Evolutionary conservation across 2,797 vertebrate species (phyloP).

Genomic region (Furcifer pardalis): DNA sequence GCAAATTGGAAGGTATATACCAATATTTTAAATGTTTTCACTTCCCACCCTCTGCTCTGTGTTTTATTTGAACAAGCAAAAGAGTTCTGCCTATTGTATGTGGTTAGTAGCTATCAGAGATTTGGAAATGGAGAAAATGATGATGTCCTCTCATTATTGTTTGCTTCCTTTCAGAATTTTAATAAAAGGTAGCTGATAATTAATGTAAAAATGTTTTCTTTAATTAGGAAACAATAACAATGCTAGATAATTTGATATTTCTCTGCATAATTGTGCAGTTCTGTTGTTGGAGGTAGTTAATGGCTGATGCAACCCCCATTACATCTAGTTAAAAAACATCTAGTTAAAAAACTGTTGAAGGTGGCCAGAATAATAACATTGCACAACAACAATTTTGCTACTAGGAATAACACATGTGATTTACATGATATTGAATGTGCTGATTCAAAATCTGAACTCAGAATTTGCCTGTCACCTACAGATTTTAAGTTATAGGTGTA

Average conservation of each 20-base stretch:
- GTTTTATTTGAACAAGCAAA: neutral
- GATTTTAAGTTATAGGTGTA: too few species aligned
- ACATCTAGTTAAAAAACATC: neutral
- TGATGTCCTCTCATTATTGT: neutral
- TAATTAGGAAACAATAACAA: neutral
- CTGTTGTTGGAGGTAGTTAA: neutral
- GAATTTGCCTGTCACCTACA: too few species aligned
- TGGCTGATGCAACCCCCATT: too few species aligned
- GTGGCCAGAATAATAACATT: neutral
- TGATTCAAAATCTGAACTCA: too few species aligned
- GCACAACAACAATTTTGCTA: too few species aligned
- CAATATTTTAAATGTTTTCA: slow-evolving; percentile 10
- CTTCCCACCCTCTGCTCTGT: neutral
- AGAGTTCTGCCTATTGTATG: neutral
- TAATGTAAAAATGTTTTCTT: neutral
- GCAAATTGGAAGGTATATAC: slow-evolving; percentile 97
- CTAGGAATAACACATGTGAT: too few species aligned
- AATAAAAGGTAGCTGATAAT: neutral
- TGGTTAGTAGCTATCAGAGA: neutral
- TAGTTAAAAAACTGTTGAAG: neutral
- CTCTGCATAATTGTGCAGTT: neutral
- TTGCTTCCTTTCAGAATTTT: neutral
- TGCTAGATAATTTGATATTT: neutral
- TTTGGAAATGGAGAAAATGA: neutral
- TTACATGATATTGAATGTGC: too few species aligned